Conservation (phyloP, 2,888 invertebrate species). For the Catotricha subobsoleta region DNA sequence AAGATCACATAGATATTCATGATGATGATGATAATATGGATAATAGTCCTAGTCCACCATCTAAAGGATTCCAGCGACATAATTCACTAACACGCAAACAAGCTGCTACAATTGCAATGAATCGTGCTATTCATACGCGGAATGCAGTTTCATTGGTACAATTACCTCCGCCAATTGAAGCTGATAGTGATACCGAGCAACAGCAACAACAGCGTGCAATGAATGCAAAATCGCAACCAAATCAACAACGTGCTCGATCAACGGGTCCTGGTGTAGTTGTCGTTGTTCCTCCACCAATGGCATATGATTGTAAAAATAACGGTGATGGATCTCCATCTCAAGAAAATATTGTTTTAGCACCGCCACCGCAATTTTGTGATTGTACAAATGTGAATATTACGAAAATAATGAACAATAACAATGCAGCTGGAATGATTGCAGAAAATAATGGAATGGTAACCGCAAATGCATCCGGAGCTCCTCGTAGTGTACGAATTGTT, state of each 20-base stretch:
- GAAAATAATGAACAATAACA: conserved; percentile 14
- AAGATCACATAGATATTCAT: conserved; percentile 26
- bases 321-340: conserved; percentile 19
- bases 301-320: conserved; percentile 4
- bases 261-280: too few species aligned
- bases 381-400: conserved; percentile 31
- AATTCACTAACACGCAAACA: conserved; percentile 43
- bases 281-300: too few species aligned
- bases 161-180: conserved; percentile 61
- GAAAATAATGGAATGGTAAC: conserved; percentile 7
- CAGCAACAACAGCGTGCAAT: not conserved
- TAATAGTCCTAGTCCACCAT: conserved; percentile 31
- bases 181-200: conserved; percentile 37
- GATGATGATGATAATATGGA: conserved; percentile 19
- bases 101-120: conserved; percentile 38
- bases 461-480: conserved; percentile 10
- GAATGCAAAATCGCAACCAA: conserved; percentile 33
- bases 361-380: conserved; percentile 84
- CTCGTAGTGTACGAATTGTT: conserved; percentile 53
- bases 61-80: conserved; percentile 38
- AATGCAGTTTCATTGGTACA: conserved; percentile 60
- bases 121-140: conserved; percentile 33
- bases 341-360: conserved; percentile 52
- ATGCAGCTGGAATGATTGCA: too few species aligned
- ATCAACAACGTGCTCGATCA: not conserved